Evolutionary conservation across 2,113 vertebrate species (phyloP), one percentile per base, ranked within the genome.

Genomic region (Peromyscus maniculatus): DNA sequence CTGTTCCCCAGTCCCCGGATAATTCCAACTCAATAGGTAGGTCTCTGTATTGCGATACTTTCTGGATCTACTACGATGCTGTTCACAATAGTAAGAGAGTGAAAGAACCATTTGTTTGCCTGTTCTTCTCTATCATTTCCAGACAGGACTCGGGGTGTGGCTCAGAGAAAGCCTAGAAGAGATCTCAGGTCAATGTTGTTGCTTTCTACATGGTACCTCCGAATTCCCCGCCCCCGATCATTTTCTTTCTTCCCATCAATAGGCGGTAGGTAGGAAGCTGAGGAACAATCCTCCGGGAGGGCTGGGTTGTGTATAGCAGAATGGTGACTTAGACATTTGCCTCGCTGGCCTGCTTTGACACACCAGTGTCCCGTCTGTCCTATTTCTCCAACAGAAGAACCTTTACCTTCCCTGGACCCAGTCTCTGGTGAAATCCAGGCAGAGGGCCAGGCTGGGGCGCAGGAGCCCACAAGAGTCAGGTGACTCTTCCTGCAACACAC

Each of bases 311-410:
- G 3, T 13, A 19, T n/a, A 49, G 12, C 7, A 22, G 21, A 19
- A 12, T 36, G 64, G 22, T 11, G 59, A 89, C 10, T 64, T 36
- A 33, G 10, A 21, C 49, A 43, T 66, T 39, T 52, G 39, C 83
- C 57, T 49, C 71, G 9, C 7, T 17, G 72, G 49, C 17, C 49
- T 28, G 49, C 77, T 11, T 4, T 10, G 8, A 6, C n/a, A 3
- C 7, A 24, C 49, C 19, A 4, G 0, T 49, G 49, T 36, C 31
- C 7, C n/a, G 3, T 49, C n/a, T 10, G 0, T 11, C n/a, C 31
- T 24, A 22, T 39, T 80, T 36, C 94, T 74, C 64, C 43, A 87
- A 74, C 39, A 49, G 22, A 67, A 88, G 67, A 46, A 2, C 72
- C 69, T n/a, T 17, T 19, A 26, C 66, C 39, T 31, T 49, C 59